Evolutionary conservation across 1,140 invertebrate genomes (phyloP).

Genomic region (Triops cancriformis): DNA sequence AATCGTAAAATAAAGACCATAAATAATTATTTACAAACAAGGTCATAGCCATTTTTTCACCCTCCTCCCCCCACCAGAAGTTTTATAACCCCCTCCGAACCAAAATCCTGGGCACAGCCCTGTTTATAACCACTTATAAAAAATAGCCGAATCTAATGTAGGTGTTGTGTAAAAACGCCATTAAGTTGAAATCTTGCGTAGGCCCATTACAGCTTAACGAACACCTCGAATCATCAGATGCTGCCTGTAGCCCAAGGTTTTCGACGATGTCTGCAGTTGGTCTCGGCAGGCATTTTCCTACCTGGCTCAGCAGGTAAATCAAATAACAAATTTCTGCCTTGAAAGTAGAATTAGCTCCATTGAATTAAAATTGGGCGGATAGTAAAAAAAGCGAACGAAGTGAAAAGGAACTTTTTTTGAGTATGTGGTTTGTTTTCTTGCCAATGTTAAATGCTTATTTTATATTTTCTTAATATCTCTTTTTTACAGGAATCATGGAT

Average conservation of each 20-base stretch:
- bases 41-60: no score
- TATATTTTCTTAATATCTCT: no score
- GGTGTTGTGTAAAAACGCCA: no score
- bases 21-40: no score
- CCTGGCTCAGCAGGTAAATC: slow-evolving; percentile 78
- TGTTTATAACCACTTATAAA: no score
- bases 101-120: no score
- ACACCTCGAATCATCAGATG: slow-evolving; percentile 85
- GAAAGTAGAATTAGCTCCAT: neutral
- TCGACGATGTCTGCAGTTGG: slow-evolving; percentile 73
- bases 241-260: slow-evolving; percentile 86
- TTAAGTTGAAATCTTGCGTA: slow-evolving; percentile 39
- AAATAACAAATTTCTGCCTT: slow-evolving; percentile 33
- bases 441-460: no score
- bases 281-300: slow-evolving; percentile 87
- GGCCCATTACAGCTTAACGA: slow-evolving; percentile 94
- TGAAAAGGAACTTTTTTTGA: slow-evolving; percentile 20
- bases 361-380: neutral
- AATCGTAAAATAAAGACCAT: neutral
- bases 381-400: no score
- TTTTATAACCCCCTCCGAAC: no score
- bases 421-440: slow-evolving; percentile 22
- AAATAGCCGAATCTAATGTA: no score
- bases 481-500: slow-evolving; percentile 46
- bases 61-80: no score